phyloP scores from a whole-genome alignment of 2,888 invertebrate species.

The Aphidius colemani region DNA sequence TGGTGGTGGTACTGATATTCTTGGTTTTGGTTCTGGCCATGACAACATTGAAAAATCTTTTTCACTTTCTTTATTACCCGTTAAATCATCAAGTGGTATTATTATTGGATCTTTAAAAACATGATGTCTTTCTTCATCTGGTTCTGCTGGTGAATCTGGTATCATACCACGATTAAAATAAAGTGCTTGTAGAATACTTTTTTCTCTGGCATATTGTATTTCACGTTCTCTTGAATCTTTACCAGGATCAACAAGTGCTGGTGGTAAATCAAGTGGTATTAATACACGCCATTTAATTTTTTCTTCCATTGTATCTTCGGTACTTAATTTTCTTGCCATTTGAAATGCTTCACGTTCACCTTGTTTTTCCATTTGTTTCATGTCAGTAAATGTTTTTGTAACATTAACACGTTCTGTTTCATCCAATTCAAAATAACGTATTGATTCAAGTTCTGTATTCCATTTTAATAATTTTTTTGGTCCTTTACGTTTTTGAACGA shows the following conservation, averaged over 20 bases:
- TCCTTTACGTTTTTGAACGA: conserved; percentile 75
- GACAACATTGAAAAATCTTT: conserved; percentile 77
- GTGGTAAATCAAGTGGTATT: conserved; percentile 71
- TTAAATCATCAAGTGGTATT: conserved; percentile 88
- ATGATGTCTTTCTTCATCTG: conserved; percentile 79
- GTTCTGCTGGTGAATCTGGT: conserved; percentile 85
- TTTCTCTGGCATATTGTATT: conserved; percentile 85
- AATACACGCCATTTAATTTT: conserved; percentile 78
- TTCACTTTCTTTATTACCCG: conserved; percentile 79
- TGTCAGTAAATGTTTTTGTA: conserved; percentile 86
- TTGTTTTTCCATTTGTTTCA: conserved; percentile 87
- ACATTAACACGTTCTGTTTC: conserved; percentile 96
- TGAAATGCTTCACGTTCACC: conserved; percentile 84
- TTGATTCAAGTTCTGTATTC: conserved; percentile 82
- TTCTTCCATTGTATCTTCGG: conserved; percentile 81
- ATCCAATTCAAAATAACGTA: conserved; percentile 91
- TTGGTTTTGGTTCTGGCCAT: conserved; percentile 84
- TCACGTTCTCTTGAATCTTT: conserved; percentile 84
- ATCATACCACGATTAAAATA: conserved; percentile 83
- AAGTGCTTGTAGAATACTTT: conserved; percentile 78
- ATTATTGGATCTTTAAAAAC: conserved; percentile 76
- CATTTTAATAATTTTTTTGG: conserved; percentile 82
- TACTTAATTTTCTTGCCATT: conserved; percentile 74
- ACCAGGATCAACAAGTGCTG: conserved; percentile 71
- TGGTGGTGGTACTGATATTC: conserved; percentile 39